These are phyloP conservation scores for Steatocranus sp. DNA, from an alignment of 2,797 vertebrate species.

Conservation along the genomic window DNA sequence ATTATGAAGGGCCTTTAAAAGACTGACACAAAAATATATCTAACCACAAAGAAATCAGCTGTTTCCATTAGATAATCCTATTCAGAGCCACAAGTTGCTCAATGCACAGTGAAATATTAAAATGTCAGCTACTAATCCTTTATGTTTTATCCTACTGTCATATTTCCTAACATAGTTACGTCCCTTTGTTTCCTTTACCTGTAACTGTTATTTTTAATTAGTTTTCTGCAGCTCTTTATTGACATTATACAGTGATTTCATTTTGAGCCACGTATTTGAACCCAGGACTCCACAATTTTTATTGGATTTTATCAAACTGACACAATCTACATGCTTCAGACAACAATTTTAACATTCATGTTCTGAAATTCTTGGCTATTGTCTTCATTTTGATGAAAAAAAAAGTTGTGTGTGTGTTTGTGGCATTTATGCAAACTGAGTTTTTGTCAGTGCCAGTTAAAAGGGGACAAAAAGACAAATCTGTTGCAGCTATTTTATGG, in stretches of 20 bases:
- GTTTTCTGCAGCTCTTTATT: background rate
- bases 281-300: background rate
- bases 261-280: background rate
- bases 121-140: background rate
- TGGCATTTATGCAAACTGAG: background rate
- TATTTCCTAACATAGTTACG: background rate
- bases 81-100: background rate
- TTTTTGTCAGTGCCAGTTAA: background rate
- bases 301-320: background rate
- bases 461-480: background rate
- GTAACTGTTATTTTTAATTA: background rate
- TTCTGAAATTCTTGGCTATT: background rate
- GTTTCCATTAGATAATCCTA: background rate
- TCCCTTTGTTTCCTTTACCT: background rate
- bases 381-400: background rate
- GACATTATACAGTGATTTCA: background rate
- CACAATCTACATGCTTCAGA: background rate
- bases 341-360: background rate
- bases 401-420: background rate
- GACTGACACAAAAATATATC: background rate
- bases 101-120: background rate
- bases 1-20: background rate
- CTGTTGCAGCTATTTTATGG: background rate
- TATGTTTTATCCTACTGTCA: background rate
- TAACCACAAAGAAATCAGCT: background rate